These are phyloP conservation scores for Pseudomyrmex dendroicus DNA, from an alignment of 1,140 invertebrate genomes.

Conservation along the genomic window DNA sequence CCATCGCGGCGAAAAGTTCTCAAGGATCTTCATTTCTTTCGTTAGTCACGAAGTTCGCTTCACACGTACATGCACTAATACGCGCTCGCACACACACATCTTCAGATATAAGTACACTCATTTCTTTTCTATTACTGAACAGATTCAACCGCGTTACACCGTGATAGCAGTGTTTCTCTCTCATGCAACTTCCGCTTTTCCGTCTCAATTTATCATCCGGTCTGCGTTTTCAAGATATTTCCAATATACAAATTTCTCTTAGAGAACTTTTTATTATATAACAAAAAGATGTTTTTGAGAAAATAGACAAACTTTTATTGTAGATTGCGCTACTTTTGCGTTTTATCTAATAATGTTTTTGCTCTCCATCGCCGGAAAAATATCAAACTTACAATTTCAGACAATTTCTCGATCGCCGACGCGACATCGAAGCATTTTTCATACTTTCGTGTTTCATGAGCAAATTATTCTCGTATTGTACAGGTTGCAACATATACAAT, in stretches of 20 bases:
- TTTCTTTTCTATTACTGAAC: slow-evolving; percentile 5
- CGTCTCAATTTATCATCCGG: slow-evolving; percentile 2
- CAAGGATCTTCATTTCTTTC: not conserved
- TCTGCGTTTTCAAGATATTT: not conserved
- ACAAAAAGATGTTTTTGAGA: not conserved
- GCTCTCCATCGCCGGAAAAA: not conserved
- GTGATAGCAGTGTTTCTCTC: slow-evolving; percentile 10
- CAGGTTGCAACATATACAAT: not conserved
- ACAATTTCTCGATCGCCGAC: not conserved
- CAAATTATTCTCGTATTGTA: slow-evolving; percentile 4
- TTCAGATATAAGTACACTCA: not conserved
- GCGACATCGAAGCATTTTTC: not conserved
- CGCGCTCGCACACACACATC: not conserved
- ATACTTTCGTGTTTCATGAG: not conserved
- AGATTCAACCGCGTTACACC: slow-evolving; percentile 6
- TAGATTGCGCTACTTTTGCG: not conserved
- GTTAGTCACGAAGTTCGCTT: not conserved
- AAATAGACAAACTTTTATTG: not conserved
- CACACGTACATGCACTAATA: not conserved
- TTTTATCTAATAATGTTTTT: not conserved
- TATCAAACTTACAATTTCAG: not conserved
- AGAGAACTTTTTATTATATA: not conserved
- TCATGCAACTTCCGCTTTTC: not conserved
- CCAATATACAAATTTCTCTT: not conserved
- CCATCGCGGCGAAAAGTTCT: not conserved